Percentiles rank a stretch among this genome's conserved stretches.
Conservation (phyloP, 1,140 invertebrate genomes). For the Adelges cooleyi region DNA sequence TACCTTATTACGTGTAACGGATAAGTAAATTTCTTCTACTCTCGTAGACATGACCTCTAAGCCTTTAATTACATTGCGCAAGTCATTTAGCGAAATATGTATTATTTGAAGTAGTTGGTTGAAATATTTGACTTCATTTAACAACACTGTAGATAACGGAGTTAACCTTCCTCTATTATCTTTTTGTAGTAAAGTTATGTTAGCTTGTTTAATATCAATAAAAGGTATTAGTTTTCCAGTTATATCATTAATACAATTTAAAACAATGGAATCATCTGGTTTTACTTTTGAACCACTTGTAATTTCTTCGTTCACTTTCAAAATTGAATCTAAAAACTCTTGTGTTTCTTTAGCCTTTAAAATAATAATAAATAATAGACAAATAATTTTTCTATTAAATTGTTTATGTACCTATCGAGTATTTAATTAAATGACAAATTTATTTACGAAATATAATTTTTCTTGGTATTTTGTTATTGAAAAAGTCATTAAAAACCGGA, state of each 20-base stretch:
- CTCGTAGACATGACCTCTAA: slow-evolving; percentile 80
- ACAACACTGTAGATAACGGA: slow-evolving; percentile 68
- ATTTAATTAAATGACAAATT: too few relatives aligned
- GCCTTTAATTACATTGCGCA: slow-evolving; percentile 73
- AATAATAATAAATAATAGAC: not conserved
- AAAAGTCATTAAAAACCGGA: too few relatives aligned
- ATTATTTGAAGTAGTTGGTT: slow-evolving; percentile 62
- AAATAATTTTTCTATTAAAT: too few relatives aligned
- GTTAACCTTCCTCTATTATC: slow-evolving; percentile 57
- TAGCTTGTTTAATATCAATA: slow-evolving; percentile 47
- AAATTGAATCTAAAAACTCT: slow-evolving; percentile 49
- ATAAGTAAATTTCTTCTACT: slow-evolving; percentile 63
- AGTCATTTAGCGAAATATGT: slow-evolving; percentile 55
- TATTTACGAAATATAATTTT: too few relatives aligned
- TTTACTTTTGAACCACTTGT: slow-evolving; percentile 46
- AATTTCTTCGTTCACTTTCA: slow-evolving; percentile 58
- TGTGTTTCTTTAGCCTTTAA: slow-evolving; percentile 5
- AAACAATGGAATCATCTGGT: slow-evolving; percentile 61
- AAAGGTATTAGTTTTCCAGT: slow-evolving; percentile 45
- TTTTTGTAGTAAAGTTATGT: slow-evolving; percentile 44
- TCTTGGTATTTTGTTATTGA: too few relatives aligned
- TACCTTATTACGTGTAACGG: slow-evolving; percentile 63
- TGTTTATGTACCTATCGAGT: too few relatives aligned
- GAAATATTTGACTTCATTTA: slow-evolving; percentile 76
- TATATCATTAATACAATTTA: slow-evolving; percentile 55